These are phyloP conservation scores for Pristiophorus japonicus DNA, from an alignment of 2,113 vertebrate species.

Conservation along the genomic window DNA sequence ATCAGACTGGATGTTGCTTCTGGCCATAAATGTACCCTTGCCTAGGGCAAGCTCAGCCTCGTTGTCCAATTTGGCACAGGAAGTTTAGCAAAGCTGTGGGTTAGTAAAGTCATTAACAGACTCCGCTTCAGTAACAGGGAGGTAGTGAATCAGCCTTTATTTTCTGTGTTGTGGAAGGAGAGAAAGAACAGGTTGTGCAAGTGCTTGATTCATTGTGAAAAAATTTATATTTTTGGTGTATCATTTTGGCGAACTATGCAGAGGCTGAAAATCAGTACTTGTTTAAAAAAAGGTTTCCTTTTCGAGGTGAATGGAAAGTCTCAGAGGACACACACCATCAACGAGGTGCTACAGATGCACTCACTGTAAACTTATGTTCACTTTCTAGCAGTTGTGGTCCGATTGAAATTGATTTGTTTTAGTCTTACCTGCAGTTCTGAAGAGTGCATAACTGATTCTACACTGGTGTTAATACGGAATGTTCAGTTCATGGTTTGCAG, in stretches of 20 bases:
- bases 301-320: background rate
- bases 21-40: constrained; percentile 34
- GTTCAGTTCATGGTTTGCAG: background rate
- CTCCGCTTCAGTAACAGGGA: background rate
- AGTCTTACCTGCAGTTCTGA: background rate
- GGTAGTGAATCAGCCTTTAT: background rate
- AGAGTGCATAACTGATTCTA: background rate
- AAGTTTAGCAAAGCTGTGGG: constrained; percentile 27
- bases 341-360: background rate
- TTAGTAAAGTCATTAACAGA: constrained; percentile 20
- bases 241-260: background rate
- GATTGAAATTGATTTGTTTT: background rate
- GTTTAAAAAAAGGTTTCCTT: background rate
- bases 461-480: background rate
- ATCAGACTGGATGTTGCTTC: constrained; percentile 18
- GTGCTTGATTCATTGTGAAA: background rate
- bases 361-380: background rate
- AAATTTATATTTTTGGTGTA: background rate
- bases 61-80: constrained; percentile 34
- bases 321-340: background rate
- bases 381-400: too few species aligned
- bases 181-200: background rate
- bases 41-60: background rate
- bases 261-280: background rate
- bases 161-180: background rate